phyloP scores from a whole-genome alignment of 2,888 invertebrate genomes.

The Cephus spinipes region DNA sequence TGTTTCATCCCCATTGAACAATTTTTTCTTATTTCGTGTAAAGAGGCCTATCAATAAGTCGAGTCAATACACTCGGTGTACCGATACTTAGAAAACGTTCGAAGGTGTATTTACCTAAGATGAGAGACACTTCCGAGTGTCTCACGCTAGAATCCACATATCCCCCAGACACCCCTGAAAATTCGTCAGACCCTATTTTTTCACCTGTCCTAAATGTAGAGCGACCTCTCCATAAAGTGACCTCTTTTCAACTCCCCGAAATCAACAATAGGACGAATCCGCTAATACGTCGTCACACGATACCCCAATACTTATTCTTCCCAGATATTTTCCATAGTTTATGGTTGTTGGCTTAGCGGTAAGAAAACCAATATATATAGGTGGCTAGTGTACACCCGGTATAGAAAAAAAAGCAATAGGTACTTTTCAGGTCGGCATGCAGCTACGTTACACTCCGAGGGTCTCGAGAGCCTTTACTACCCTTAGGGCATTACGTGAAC shows the following conservation, averaged over 20 bases:
- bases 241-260: background rate
- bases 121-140: background rate
- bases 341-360: slow-evolving; percentile 12
- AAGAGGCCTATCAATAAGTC: background rate
- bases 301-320: slow-evolving; percentile 11
- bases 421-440: background rate
- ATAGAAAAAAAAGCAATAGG: background rate
- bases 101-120: background rate
- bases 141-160: background rate
- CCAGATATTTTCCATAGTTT: background rate
- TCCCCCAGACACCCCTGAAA: background rate
- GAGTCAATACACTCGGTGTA: background rate
- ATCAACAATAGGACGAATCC: slow-evolving; percentile 20
- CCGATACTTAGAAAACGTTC: background rate
- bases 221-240: slow-evolving; percentile 1
- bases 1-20: background rate
- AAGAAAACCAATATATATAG: slow-evolving; percentile 3
- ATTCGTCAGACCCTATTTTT: slow-evolving; percentile 1
- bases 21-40: background rate
- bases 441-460: background rate
- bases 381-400: background rate
- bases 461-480: background rate
- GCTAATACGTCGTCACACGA: slow-evolving; percentile 23
- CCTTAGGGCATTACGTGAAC: background rate
- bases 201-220: background rate